Conservation (phyloP, 2,888 invertebrate genomes). For the Aporophyla nigra region DNA sequence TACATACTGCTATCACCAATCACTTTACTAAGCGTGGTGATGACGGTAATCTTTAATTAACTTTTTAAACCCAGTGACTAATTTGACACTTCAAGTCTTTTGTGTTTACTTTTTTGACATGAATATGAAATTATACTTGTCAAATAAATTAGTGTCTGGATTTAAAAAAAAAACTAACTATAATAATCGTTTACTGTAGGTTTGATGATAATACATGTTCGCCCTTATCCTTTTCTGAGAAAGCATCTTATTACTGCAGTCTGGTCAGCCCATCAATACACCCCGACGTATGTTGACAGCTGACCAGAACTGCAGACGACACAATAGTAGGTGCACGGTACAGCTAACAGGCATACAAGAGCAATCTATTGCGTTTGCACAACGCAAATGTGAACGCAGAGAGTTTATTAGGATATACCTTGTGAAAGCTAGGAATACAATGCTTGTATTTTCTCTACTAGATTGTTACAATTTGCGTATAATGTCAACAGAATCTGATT, state of each 20-base stretch:
- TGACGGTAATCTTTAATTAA: not conserved
- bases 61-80: too few relatives aligned
- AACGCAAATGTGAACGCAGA: conserved; percentile 52
- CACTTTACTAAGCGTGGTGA: not conserved
- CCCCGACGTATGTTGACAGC: conserved; percentile 26
- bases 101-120: too few relatives aligned
- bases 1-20: not conserved
- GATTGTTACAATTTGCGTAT: conserved; percentile 20
- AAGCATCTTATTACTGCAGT: not conserved
- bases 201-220: not conserved
- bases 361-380: conserved; percentile 57
- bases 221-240: not conserved
- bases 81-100: too few relatives aligned
- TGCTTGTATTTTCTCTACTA: conserved; percentile 44
- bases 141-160: too few relatives aligned
- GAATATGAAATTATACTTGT: too few relatives aligned
- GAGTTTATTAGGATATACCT: conserved; percentile 46
- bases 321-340: conserved; percentile 34
- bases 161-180: not conserved
- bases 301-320: conserved; percentile 36
- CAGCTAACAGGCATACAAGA: conserved; percentile 51
- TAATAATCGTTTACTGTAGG: not conserved
- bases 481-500: not conserved
- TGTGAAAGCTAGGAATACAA: conserved; percentile 28
- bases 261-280: conserved; percentile 27